Evolutionary conservation across 2,113 vertebrate species (phyloP).

Genomic region (Tapirus terrestris): DNA sequence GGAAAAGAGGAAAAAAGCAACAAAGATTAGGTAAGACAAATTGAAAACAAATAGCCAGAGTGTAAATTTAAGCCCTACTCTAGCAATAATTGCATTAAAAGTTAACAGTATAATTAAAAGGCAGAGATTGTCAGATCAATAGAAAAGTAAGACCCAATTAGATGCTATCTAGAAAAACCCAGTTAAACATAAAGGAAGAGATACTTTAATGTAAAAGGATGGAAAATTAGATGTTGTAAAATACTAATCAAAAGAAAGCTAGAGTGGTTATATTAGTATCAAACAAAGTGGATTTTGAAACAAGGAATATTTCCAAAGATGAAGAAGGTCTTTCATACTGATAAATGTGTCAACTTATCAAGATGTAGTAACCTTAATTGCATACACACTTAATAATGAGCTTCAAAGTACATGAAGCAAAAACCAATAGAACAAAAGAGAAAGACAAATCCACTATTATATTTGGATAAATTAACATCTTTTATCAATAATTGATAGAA

Average conservation of each 20-base stretch:
- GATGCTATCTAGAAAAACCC: background rate
- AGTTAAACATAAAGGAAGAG: background rate
- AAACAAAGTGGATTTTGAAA: constrained; percentile 13
- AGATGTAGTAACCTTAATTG: background rate
- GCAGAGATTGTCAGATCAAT: background rate
- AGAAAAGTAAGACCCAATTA: background rate
- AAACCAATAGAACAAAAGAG: background rate
- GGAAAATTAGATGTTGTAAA: background rate
- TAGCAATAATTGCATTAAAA: background rate
- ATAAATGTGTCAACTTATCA: background rate
- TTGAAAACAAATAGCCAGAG: background rate
- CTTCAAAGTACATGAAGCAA: background rate
- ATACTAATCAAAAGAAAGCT: background rate
- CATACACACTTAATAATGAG: background rate
- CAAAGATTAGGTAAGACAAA: background rate
- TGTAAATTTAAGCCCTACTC: background rate
- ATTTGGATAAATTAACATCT: background rate
- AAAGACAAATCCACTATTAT: background rate
- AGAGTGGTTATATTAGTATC: background rate
- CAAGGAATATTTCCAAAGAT: background rate
- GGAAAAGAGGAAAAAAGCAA: background rate
- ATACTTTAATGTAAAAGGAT: background rate
- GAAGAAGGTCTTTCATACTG: background rate
- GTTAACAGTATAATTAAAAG: background rate
- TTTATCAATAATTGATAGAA: background rate